phyloP scores from a whole-genome alignment of 2,888 invertebrate species.

The Odontomyia ornata region DNA sequence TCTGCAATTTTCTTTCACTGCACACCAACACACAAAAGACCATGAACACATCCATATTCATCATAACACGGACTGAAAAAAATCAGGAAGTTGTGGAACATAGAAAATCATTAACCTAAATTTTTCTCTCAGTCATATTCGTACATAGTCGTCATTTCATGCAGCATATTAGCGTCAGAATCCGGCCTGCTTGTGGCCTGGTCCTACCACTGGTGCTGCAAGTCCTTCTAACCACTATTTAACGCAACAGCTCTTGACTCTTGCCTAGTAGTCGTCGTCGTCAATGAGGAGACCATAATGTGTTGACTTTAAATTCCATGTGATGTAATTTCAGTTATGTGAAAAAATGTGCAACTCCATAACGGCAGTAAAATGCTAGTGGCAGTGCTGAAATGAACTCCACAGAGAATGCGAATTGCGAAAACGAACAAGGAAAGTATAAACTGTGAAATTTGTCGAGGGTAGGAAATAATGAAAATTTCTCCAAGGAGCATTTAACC shows the following conservation, averaged over 20 bases:
- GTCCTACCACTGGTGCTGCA: neutral
- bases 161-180: neutral
- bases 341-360: conserved; percentile 42
- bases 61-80: conserved; percentile 16
- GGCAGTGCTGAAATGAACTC: neutral
- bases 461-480: conserved; percentile 30
- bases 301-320: conserved; percentile 20
- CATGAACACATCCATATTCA: neutral
- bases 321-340: conserved; percentile 43
- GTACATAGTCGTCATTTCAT: neutral
- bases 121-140: conserved; percentile 23
- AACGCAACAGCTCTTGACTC: conserved; percentile 24
- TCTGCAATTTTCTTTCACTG: conserved; percentile 27
- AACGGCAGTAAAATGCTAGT: neutral
- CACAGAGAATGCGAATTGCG: conserved; percentile 20
- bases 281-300: conserved; percentile 20
- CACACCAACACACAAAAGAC: neutral
- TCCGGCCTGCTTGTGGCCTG: conserved; percentile 9
- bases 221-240: neutral
- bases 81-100: conserved; percentile 42
- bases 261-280: neutral
- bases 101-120: conserved; percentile 45
- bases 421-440: conserved; percentile 23
- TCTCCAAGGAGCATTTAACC: conserved; percentile 34
- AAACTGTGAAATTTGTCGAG: conserved; percentile 9